Base-by-base conservation (phyloP, 2,113 vertebrate genomes). In the Elanus axillaris region DNA sequence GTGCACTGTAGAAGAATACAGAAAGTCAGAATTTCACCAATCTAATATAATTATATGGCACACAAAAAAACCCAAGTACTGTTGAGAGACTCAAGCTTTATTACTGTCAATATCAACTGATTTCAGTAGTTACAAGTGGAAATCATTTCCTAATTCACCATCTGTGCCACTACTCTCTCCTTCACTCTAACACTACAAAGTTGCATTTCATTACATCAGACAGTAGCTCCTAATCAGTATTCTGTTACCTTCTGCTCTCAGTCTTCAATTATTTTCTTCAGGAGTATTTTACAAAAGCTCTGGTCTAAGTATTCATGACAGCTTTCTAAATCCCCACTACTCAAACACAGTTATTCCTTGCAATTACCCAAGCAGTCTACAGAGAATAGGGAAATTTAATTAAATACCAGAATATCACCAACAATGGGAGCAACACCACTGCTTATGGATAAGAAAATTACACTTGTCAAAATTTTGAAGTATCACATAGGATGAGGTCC, bases 101-200 rank as follows among this genome's bases (percentile, higher is more conserved):
- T 84, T 95, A 82, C 48, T 79, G 56, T 68, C 91, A 94, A 52
- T 89, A 95, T 80, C 80, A 84, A 96, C 56, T 79, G 66, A 87
- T 93, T 92, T 94, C 93, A 89, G 88, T 75, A 96, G 86, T 86
- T 94, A 95, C 56, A 94, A 89, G 80, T 89, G 91, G 83, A 94
- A 97, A 93, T 93, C 86, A 66, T 89, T 92, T 86, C 52, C 87
- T 93, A 94, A 94, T 88, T 92, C 81, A 79, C 94, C 94, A 97
- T 94, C 94, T 97, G 94, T 76, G 84, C 81, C 74, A 38, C 36
- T 76, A 66, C 27, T 79, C 50, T 67, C 76, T 90, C 34, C 74
- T 78, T 88, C 60, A 82, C 36, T 64, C 36, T n/a, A 64, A 43
- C 6, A 29, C 60, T 82, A 76, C 0, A 0, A 82, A 90, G 85